Conservation (phyloP, 2,797 vertebrate species). For the Agapornis canus region DNA sequence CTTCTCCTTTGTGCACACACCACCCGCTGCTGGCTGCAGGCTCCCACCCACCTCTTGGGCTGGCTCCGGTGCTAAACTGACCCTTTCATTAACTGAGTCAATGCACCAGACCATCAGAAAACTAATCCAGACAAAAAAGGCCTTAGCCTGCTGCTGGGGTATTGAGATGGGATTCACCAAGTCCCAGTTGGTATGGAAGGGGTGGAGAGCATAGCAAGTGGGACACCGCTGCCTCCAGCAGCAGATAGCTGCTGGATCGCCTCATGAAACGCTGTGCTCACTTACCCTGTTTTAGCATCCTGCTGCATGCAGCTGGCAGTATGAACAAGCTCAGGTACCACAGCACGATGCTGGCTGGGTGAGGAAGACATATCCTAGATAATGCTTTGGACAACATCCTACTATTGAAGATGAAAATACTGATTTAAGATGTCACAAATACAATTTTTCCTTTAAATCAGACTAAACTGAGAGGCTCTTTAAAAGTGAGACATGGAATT, state of each 20-base stretch:
- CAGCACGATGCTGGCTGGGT: neutral
- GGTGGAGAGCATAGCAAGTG: neutral
- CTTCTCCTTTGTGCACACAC: neutral
- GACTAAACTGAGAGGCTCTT: neutral
- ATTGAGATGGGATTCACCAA: neutral
- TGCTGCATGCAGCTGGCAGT: fast-evolving
- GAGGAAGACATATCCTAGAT: neutral
- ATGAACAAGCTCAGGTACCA: neutral
- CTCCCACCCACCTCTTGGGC: neutral
- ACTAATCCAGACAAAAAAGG: conserved; percentile 6
- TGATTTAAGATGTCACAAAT: neutral
- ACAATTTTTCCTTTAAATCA: neutral
- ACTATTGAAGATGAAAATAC: neutral
- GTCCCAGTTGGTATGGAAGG: neutral
- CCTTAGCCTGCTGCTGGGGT: neutral
- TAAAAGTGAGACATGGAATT: neutral
- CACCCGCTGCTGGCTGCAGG: neutral
- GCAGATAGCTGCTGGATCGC: fast-evolving
- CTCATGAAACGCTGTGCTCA: fast-evolving
- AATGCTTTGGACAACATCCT: fast-evolving
- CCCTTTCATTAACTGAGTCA: conserved; percentile 14
- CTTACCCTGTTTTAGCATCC: neutral
- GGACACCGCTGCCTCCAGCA: neutral
- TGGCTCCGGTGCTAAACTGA: neutral
- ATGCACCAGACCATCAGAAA: conserved; percentile 24